Evolutionary conservation across 2,888 invertebrate species (phyloP).

Genomic region (Diaprepes abbreviatus): DNA sequence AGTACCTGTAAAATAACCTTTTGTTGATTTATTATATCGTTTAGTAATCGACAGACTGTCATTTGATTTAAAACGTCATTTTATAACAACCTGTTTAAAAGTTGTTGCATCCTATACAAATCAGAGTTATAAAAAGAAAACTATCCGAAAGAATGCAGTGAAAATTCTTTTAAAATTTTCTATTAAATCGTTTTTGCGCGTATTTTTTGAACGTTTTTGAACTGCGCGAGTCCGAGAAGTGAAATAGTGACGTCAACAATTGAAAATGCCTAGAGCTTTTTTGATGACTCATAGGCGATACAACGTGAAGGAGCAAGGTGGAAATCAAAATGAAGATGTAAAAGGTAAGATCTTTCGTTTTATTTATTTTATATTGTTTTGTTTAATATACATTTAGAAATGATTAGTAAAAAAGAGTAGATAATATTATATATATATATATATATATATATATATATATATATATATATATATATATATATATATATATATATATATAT

Average conservation of each 20-base stretch:
- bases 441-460: background rate
- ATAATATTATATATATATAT: background rate
- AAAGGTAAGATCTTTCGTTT: slow-evolving; percentile 42
- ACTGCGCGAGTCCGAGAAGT: background rate
- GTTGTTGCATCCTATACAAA: slow-evolving; percentile 5
- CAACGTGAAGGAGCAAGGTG: slow-evolving; percentile 65
- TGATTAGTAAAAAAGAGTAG: too few relatives aligned
- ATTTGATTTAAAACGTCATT: background rate
- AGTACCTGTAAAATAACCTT: background rate
- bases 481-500: too few relatives aligned
- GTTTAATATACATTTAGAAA: too few relatives aligned
- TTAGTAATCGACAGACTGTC: background rate
- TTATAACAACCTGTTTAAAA: slow-evolving; percentile 13
- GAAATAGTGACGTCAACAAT: slow-evolving; percentile 5
- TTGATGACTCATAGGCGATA: slow-evolving; percentile 75
- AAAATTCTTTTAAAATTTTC: background rate
- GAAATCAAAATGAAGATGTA: slow-evolving; percentile 32
- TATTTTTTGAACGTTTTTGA: background rate
- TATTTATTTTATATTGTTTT: too few relatives aligned
- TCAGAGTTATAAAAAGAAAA: background rate
- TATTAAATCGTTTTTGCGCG: background rate
- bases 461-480: background rate
- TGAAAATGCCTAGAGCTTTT: slow-evolving; percentile 75
- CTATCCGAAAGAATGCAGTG: background rate
- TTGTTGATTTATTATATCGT: background rate